Conservation (phyloP, 2,888 invertebrate genomes). For the Chrysolina haemoptera region DNA sequence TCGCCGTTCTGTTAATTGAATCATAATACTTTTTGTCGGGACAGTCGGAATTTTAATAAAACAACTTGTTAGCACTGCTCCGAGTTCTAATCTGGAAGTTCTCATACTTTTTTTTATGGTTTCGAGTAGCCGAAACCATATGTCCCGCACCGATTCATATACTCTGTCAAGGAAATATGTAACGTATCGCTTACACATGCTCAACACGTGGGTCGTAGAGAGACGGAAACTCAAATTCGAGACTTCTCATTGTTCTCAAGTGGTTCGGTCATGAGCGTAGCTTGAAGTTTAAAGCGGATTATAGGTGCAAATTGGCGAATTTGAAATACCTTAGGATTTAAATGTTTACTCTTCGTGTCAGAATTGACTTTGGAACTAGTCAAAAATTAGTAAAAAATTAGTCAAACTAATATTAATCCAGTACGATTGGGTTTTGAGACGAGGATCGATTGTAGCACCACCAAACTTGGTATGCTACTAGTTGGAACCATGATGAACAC, state of each 20-base stretch:
- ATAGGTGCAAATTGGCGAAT: not conserved
- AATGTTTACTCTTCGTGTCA: no score
- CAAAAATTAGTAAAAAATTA: no score
- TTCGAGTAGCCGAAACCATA: slow-evolving; percentile 28
- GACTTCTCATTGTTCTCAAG: slow-evolving; percentile 20
- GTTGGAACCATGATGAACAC: no score
- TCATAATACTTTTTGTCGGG: not conserved
- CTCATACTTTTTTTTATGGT: slow-evolving; percentile 33
- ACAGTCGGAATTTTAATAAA: slow-evolving; percentile 21
- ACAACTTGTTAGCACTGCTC: slow-evolving; percentile 25
- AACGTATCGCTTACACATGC: slow-evolving; percentile 31
- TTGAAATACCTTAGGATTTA: no score
- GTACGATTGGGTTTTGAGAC: no score
- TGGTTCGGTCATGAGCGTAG: slow-evolving; percentile 12
- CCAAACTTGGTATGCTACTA: no score
- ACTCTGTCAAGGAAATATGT: slow-evolving; percentile 24
- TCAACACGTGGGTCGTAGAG: slow-evolving; percentile 31
- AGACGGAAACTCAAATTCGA: slow-evolving; percentile 28
- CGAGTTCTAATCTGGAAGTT: slow-evolving; percentile 29
- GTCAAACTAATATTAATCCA: no score
- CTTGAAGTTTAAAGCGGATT: not conserved
- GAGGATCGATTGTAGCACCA: no score
- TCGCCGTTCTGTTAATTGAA: slow-evolving; percentile 3
- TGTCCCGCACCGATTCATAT: slow-evolving; percentile 20
- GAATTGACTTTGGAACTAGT: no score